Percentiles rank a stretch among this genome's conserved stretches.
Evolutionary conservation across 2,888 invertebrate genomes (phyloP).

Genomic region (Malacosoma neustria): DNA sequence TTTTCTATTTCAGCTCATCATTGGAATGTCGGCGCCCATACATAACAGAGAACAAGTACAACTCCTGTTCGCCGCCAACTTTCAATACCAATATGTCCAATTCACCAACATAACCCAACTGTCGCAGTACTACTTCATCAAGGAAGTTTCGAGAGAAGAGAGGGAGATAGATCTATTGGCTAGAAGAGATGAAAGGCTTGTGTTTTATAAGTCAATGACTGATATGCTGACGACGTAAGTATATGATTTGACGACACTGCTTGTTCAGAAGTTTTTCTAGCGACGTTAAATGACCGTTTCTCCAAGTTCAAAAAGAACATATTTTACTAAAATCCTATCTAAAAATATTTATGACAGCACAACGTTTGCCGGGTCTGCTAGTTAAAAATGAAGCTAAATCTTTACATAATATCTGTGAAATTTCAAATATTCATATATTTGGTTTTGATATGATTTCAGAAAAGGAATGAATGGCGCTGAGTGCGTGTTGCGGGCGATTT

Average conservation of each 20-base stretch:
- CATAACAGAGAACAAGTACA: conserved; percentile 65
- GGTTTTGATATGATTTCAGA: conserved; percentile 43
- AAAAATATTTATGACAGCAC: no score
- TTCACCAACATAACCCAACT: conserved; percentile 66
- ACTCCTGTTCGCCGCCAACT: conserved; percentile 74
- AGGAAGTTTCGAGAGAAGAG: conserved; percentile 49
- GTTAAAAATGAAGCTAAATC: no score
- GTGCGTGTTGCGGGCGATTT: conserved; percentile 83
- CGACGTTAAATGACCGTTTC: neutral
- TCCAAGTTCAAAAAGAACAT: no score
- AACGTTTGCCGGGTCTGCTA: no score
- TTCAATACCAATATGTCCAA: conserved; percentile 78
- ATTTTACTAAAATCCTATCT: no score
- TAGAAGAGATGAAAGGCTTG: conserved; percentile 46
- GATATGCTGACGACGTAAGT: conserved; percentile 49
- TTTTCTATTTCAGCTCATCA: conserved; percentile 69
- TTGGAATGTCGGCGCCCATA: conserved; percentile 75
- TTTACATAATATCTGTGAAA: no score
- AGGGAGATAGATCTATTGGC: conserved; percentile 36
- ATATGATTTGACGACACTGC: no score
- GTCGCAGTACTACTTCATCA: conserved; percentile 62
- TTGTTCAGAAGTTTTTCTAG: no score
- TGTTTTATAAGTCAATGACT: conserved; percentile 45
- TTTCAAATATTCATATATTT: no score
- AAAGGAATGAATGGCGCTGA: conserved; percentile 77